Percentiles rank a stretch among this genome's conserved stretches.
Conservation (phyloP, 2,888 invertebrate species). For the Nipponacmea schrenckii region DNA sequence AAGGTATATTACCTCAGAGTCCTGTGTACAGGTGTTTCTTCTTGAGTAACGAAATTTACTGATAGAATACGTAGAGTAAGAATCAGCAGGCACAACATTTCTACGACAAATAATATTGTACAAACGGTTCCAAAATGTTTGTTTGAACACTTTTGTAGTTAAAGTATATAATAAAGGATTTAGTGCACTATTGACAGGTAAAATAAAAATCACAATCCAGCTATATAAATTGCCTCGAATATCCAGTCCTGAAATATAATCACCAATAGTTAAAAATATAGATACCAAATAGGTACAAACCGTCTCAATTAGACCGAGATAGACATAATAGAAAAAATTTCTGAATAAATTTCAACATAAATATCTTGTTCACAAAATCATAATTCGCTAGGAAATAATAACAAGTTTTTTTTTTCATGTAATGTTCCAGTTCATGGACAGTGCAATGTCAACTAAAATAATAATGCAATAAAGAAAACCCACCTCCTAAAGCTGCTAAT, state of each 20-base stretch:
- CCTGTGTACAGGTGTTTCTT: constrained; percentile 11
- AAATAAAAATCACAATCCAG: constrained; percentile 38
- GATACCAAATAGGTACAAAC: too few relatives aligned
- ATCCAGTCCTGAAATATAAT: constrained; percentile 23
- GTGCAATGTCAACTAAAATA: too few relatives aligned
- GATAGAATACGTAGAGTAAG: constrained; percentile 19
- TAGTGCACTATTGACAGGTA: constrained; percentile 41
- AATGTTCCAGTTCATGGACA: too few relatives aligned
- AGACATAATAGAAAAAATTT: too few relatives aligned
- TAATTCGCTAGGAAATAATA: too few relatives aligned
- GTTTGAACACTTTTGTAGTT: constrained; percentile 36
- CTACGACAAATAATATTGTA: constrained; percentile 18
- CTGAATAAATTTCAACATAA: too few relatives aligned
- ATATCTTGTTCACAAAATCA: too few relatives aligned
- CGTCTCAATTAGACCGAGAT: too few relatives aligned
- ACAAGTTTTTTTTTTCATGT: too few relatives aligned
- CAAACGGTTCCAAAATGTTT: constrained; percentile 23
- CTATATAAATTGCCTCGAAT: constrained; percentile 32
- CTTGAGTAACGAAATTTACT: constrained; percentile 22
- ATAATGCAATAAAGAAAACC: background rate
- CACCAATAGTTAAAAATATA: too few relatives aligned
- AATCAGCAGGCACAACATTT: constrained; percentile 9
- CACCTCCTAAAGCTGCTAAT: constrained; percentile 38
- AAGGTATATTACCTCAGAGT: constrained; percentile 7
- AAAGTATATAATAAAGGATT: constrained; percentile 41